Conservation (phyloP, 2,797 vertebrate genomes). For the Myotis planiceps region DNA sequence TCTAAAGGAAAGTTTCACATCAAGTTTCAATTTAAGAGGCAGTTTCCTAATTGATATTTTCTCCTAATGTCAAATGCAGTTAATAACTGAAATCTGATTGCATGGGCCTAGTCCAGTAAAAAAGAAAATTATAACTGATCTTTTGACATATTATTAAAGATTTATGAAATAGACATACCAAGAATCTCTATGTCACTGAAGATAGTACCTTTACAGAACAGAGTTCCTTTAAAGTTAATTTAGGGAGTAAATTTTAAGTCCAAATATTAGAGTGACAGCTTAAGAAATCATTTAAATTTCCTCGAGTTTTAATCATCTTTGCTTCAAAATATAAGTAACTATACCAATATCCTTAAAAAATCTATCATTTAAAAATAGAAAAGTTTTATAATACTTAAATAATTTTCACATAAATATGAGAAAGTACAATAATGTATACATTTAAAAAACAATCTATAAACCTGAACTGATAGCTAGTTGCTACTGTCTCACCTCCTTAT, state of each 20-base stretch:
- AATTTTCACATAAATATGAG: neutral
- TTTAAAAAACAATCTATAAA: neutral
- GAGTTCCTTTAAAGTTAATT: slow-evolving; percentile 2
- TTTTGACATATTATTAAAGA: neutral
- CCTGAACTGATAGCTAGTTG: neutral
- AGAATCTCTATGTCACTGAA: slow-evolving; percentile 15
- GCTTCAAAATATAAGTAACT: slow-evolving; percentile 14
- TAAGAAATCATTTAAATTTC: slow-evolving; percentile 13
- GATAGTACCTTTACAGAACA: neutral
- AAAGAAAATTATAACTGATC: neutral
- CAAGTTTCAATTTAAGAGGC: neutral
- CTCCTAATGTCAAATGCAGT: neutral
- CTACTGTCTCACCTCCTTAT: neutral
- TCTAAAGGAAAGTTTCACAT: neutral
- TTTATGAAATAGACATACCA: neutral
- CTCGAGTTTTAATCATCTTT: neutral
- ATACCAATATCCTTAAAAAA: neutral
- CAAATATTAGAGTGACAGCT: neutral
- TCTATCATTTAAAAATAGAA: neutral
- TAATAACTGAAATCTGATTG: slow-evolving; percentile 1
- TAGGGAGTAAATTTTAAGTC: neutral
- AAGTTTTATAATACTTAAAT: neutral
- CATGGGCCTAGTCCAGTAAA: neutral
- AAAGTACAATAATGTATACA: neutral
- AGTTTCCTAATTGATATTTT: neutral